Conservation (phyloP, 2,888 invertebrate species). For the Eledona agricola region DNA sequence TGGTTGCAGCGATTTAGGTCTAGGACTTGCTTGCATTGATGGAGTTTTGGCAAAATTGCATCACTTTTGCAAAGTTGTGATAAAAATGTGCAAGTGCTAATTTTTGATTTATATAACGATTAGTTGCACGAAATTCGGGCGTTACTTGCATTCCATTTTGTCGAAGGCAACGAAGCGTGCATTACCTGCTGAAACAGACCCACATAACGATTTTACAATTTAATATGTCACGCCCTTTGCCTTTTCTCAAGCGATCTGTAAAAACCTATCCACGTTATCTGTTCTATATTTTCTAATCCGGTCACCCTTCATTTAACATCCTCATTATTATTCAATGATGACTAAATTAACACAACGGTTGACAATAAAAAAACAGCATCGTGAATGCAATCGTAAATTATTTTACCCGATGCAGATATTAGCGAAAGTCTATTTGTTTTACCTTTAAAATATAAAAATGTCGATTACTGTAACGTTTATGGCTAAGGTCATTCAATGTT, state of each 20-base stretch:
- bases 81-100: no score
- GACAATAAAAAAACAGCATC: not conserved
- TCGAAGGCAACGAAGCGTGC: constrained; percentile 7
- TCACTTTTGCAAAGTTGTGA: no score
- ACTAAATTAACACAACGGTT: no score
- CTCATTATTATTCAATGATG: no score
- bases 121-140: constrained; percentile 13
- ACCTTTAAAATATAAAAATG: constrained; percentile 33
- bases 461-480: constrained; percentile 24
- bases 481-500: constrained; percentile 33
- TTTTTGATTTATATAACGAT: constrained; percentile 10
- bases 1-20: no score
- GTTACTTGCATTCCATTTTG: constrained; percentile 17
- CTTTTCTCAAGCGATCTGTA: not conserved
- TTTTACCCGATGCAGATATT: constrained; percentile 15
- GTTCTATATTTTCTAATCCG: no score
- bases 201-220: constrained; percentile 3
- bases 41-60: no score
- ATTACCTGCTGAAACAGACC: constrained; percentile 2
- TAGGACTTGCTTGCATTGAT: no score
- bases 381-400: not conserved
- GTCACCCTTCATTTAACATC: no score
- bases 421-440: constrained; percentile 34
- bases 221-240: constrained; percentile 25
- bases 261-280: not conserved